Conservation (phyloP, 2,888 invertebrate species). For the Sminthurides aquaticus region DNA sequence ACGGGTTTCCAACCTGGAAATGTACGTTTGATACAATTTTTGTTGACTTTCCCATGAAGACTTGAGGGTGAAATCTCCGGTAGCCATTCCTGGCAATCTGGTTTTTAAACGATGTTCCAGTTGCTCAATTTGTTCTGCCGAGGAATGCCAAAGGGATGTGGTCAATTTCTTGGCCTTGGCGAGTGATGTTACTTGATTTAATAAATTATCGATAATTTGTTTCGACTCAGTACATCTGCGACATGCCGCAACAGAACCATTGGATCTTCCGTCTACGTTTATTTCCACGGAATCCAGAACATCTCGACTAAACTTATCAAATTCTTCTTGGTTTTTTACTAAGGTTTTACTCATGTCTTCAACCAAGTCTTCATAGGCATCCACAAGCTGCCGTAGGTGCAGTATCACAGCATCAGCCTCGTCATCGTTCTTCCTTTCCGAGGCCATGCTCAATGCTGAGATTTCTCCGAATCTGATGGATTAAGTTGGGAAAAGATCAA, state of each 20-base stretch:
- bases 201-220: conserved; percentile 14
- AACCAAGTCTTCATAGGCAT: conserved; percentile 25
- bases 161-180: conserved; percentile 17
- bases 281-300: not conserved
- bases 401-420: conserved; percentile 6
- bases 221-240: conserved; percentile 9
- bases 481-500: too few species aligned
- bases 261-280: not conserved
- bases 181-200: conserved; percentile 15
- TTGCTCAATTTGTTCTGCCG: conserved; percentile 23
- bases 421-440: not conserved
- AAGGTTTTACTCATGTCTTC: conserved; percentile 25
- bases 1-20: conserved; percentile 10
- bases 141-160: conserved; percentile 20
- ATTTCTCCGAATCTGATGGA: too few species aligned
- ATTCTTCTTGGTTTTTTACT: conserved; percentile 15
- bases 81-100: not conserved
- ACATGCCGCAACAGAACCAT: conserved; percentile 1
- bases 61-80: not conserved
- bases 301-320: not conserved
- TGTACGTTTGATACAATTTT: conserved; percentile 21
- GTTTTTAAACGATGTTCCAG: conserved; percentile 15
- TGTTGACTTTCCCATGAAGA: conserved; percentile 10
- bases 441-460: too few species aligned
- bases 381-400: conserved; percentile 14